Evolutionary conservation across 2,888 invertebrate genomes (phyloP).

Genomic region (Nephrotoma appendiculata): DNA sequence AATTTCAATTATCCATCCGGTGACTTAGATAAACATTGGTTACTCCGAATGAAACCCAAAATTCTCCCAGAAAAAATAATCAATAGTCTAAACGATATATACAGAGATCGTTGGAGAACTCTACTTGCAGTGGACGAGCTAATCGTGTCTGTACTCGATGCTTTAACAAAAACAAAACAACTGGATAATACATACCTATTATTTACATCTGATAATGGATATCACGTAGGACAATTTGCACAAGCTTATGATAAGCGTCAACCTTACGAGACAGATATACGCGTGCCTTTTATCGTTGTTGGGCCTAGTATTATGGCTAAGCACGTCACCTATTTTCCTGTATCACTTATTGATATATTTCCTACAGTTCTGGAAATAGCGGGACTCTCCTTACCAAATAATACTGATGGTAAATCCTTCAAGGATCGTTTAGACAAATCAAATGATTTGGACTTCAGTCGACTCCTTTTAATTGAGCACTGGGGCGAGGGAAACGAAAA

Average conservation of each 20-base stretch:
- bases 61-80: constrained; percentile 45
- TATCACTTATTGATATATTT: constrained; percentile 67
- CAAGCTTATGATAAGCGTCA: constrained; percentile 81
- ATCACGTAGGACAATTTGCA: constrained; percentile 80
- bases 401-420: constrained; percentile 51
- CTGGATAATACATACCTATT: constrained; percentile 65
- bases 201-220: constrained; percentile 83
- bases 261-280: constrained; percentile 79
- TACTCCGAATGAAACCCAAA: constrained; percentile 52
- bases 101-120: constrained; percentile 61
- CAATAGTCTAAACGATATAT: constrained; percentile 50
- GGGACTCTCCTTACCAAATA: constrained; percentile 32
- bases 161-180: constrained; percentile 18
- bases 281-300: constrained; percentile 64
- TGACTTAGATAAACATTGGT: constrained; percentile 63
- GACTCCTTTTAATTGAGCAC: constrained; percentile 62
- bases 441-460: constrained; percentile 2
- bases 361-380: constrained; percentile 69
- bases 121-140: constrained; percentile 78
- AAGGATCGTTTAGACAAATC: constrained; percentile 20
- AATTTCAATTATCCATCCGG: constrained; percentile 44
- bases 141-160: constrained; percentile 32
- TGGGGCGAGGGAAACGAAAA: constrained; percentile 54
- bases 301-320: constrained; percentile 52
- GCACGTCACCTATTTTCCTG: constrained; percentile 37